phyloP scores from a whole-genome alignment of 2,113 vertebrate genomes.

The Leucopsar rothschildi region DNA sequence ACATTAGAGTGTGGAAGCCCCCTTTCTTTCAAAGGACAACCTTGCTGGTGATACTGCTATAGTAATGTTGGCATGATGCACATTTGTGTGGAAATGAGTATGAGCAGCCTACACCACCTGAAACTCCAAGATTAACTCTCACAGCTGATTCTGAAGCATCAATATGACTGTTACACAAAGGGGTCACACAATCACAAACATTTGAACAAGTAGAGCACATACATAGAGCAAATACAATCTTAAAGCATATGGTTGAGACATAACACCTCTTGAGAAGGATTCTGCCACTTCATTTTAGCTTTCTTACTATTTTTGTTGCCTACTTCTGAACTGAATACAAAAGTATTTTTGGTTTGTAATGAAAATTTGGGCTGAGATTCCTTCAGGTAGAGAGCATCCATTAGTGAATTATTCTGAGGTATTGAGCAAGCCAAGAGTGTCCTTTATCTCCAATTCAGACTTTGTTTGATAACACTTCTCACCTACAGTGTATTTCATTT shows the following conservation, averaged over 20 bases:
- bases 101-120: accelerated
- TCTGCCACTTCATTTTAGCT: background rate
- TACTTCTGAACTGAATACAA: background rate
- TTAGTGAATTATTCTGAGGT: background rate
- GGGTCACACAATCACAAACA: background rate
- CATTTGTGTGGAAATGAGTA: background rate
- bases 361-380: background rate
- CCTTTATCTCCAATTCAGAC: background rate
- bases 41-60: background rate
- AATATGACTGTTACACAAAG: background rate
- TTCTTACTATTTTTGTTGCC: background rate
- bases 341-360: background rate
- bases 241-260: background rate
- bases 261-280: background rate
- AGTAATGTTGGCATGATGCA: background rate
- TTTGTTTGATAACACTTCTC: background rate
- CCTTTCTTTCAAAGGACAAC: background rate
- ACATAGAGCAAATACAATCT: background rate
- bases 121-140: background rate
- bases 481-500: background rate
- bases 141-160: background rate
- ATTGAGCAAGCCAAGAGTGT: background rate
- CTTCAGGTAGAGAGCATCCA: background rate
- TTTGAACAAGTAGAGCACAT: background rate
- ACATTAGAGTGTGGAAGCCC: background rate